phyloP scores from a whole-genome alignment of 2,797 vertebrate species.

The Gadopsis marmoratus region DNA sequence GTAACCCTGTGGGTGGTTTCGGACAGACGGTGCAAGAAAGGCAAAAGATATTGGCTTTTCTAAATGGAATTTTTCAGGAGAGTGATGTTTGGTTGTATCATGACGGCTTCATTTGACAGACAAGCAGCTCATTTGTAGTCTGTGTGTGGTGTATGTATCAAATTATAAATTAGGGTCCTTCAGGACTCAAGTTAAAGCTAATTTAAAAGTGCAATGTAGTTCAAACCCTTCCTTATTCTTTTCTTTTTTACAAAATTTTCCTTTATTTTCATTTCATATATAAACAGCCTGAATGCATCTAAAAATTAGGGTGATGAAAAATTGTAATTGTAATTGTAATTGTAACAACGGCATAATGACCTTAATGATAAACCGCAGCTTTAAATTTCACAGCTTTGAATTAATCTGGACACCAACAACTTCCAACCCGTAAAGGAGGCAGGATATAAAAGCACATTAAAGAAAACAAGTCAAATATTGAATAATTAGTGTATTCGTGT shows the following conservation, averaged over 20 bases:
- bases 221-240: not conserved
- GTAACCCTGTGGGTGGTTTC: not conserved
- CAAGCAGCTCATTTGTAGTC: not conserved
- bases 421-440: conserved; percentile 7
- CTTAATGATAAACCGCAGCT: conserved; percentile 1
- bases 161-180: not conserved
- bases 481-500: conserved; percentile 52
- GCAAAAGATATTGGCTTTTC: not conserved
- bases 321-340: too few relatives aligned
- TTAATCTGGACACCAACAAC: conserved; percentile 15
- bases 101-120: not conserved
- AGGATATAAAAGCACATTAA: conserved; percentile 13
- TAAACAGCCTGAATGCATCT: not conserved
- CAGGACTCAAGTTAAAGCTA: not conserved
- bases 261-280: not conserved
- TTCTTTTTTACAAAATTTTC: not conserved
- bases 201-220: conserved; percentile 19
- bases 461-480: conserved; percentile 26
- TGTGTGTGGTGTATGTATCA: not conserved
- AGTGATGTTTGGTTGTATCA: not conserved
- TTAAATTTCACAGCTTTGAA: conserved; percentile 13
- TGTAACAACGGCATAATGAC: not conserved
- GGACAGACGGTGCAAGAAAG: not conserved
- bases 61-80: not conserved
- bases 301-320: not conserved